These are phyloP conservation scores for Leptobrachium ailaonicum DNA, from an alignment of 2,113 vertebrate species.

Conservation along the genomic window DNA sequence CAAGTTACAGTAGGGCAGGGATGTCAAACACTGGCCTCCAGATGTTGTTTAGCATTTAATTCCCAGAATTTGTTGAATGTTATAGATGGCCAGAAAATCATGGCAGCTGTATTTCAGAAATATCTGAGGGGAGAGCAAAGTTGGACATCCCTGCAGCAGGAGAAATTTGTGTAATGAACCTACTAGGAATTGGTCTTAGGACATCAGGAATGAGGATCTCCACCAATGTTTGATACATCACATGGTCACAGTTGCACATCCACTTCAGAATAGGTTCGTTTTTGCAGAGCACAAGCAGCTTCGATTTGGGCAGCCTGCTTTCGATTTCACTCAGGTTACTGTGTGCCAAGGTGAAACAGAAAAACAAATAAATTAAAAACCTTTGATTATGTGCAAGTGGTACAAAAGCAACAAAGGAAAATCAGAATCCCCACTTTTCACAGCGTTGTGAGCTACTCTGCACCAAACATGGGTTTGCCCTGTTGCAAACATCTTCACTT, in stretches of 20 bases:
- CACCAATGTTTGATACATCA: constrained; percentile 84
- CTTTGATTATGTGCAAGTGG: constrained; percentile 19
- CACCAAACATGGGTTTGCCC: too few relatives aligned
- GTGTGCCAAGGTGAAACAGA: constrained; percentile 45
- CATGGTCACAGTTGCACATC: constrained; percentile 82
- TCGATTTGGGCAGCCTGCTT: constrained; percentile 80
- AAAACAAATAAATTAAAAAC: constrained; percentile 30
- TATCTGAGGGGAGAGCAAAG: too few relatives aligned
- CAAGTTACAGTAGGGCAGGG: too few relatives aligned
- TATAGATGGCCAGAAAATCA: too few relatives aligned
- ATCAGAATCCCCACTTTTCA: too few relatives aligned
- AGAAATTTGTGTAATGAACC: constrained; percentile 53
- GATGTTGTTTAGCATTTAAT: too few relatives aligned
- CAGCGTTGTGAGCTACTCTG: neutral
- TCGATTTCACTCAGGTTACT: constrained; percentile 84
- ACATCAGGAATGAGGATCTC: constrained; percentile 82
- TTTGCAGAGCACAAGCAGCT: constrained; percentile 78
- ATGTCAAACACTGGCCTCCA: too few relatives aligned
- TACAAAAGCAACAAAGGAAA: neutral
- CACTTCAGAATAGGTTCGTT: constrained; percentile 81
- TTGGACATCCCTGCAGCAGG: too few relatives aligned
- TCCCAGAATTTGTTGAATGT: too few relatives aligned
- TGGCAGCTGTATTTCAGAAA: too few relatives aligned
- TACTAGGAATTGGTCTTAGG: constrained; percentile 86
- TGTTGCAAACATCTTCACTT: too few relatives aligned